Evolutionary conservation across 2,888 invertebrate species (phyloP), one percentile per base, ranked within the genome.

Genomic region (Nemotelus pantherinus): DNA sequence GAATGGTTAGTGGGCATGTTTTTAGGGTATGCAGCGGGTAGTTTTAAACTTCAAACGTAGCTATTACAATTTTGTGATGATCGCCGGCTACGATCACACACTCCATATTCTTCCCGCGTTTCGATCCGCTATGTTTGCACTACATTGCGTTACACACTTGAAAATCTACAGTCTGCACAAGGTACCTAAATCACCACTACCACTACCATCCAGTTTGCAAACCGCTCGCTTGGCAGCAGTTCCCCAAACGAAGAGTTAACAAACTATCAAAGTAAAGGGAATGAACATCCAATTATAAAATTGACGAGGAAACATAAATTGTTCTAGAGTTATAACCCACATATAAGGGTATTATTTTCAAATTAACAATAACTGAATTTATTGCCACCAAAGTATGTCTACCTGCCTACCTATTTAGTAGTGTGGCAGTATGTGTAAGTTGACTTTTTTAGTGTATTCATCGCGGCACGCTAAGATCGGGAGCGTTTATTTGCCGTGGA

Each of bases 311-410:
- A 71, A 67, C 78, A 78, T 78, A 78, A 78, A 78, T 78, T 76
- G 76, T 76, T 60, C 47, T 48, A 65, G 76, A 78, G 76, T 63
- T 76, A 76, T 78, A 70, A 75, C 75, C 64, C 55, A 63, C 60
- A 78, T 75, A 70, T 72, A 70, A 64, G 76, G 78, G 63, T 78
- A 78, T 78, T 78, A 78, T 78, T 78, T 78, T 76, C 78, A 78
- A 78, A 78, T 78, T 78, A 78, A 78, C 78, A 78, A 78, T 78
- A 75, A 76, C 78, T 70, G 64, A 76, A 78, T 78, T 78, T 78
- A 78, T 78, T 77, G 60, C 77, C 45, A 6, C 50, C 50, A 57
- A 57, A 71, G 71, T 68, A 25, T 41, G 60, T 41, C 25, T 41
- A 39, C 43, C 25, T 10, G 57, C 57, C 3, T 25, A 57, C 25